Base-by-base conservation (phyloP, 2,888 invertebrate species). In the Petrophora chlorosata region DNA sequence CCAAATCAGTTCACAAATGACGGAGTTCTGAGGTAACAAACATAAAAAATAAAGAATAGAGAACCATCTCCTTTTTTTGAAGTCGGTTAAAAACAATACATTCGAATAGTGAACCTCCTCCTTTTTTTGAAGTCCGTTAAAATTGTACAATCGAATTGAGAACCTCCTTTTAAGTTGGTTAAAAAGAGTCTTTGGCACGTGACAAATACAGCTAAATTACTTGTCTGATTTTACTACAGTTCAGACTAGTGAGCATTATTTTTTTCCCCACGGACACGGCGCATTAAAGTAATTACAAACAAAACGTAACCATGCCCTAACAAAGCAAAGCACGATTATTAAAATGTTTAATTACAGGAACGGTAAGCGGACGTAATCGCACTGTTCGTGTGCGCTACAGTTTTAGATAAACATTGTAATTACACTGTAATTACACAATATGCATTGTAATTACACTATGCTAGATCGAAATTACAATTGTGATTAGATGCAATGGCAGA, bases 301-400 rank as follows among this genome's bases (percentile, higher is more conserved):
- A 63, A 63, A 63, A 60, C 59, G 65, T 54, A 64, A 64, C 59
- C 52, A 53, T 54, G 65, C 67, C 73, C 73, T 76, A 76, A 79
- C 64, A 62, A 52, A 61, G 59, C 64, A 62, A 52, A 61, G 59
- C 59, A 62, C 57, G 68, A 76, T 87, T 79, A 89, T 89, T 89
- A 89, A 89, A 88, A 87, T 82, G 88, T 88, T 89, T 89, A 89
- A 89, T 89, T 89, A 79, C 75, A 80, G 87, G 89, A 89, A 89
- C 89, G 85, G 81, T 76, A 76, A 83, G 80, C 82, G 83, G 79
- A 79, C 76, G 82, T 78, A 80, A 80, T 82, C 79, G 73, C 64
- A 52, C 69, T 59, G 67, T 59, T 66, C 65, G 67, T 73, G 87
- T 85, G 85, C 86, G 71, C 74, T 85, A 86, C 82, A 82, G 82